Evolutionary conservation across 2,888 invertebrate genomes (phyloP), one percentile per base, ranked within the genome.

Genomic region (Bursaphelenchus okinawaensis): DNA sequence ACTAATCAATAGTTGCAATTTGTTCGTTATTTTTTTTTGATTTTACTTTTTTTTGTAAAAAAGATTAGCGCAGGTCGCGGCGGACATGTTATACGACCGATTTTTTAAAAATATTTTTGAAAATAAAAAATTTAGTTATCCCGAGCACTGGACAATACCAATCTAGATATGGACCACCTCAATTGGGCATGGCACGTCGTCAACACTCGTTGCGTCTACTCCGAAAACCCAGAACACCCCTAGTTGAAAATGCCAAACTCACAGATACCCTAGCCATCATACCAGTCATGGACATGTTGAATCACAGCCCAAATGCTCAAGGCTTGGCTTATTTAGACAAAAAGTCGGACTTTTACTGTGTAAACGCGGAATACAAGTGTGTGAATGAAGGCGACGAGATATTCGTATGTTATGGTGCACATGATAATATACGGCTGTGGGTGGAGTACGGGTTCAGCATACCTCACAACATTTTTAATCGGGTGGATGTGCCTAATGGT

Each of bases 401-500:
- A 8, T 68, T 55, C 54, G 83, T 85, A 55, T 83, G 79, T 60
- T 85, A 85, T 72, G 85, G 85, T 22, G 76, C 82, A 22, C 85
- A 85, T 74, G 81, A 82, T 68, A 85, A 85, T 69, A 70, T 74
- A 4, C 79, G 79, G 9, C 78, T 85, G 8, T 77, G 84, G 60
- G 56, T 84, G 29, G 83, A 84, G 62, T 85, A 85, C 73, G 85
- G 85, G 4, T 85, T 85, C 74, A 76, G 76, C 19, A 65, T 84
- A 19, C 76, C 76, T 9, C 62, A 73, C 16, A 85, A 85, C 67
- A 68, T 75, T 12, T 68, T 73, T 62, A 73, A 71, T 16, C 75
- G 72, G 20, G 75, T 80, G 20, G 26, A 66, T 16, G 63, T 80
- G 16, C 68, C 75, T 0, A 64, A 70, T 23, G 75, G 79, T 77